Conservation (phyloP, 2,888 invertebrate species). For the Acanthoscelides obtectus region DNA sequence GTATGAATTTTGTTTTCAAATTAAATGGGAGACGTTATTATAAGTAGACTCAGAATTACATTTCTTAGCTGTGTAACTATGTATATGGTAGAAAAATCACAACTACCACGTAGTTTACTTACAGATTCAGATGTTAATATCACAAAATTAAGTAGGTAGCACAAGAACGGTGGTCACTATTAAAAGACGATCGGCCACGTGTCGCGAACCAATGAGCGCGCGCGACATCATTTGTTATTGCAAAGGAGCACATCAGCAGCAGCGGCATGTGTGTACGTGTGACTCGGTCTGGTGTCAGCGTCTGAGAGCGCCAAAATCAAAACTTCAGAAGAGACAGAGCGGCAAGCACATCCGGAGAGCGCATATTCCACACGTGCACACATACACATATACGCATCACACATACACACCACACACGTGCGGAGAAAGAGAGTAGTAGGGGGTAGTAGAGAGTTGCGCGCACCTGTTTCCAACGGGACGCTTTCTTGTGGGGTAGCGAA, state of each 20-base stretch:
- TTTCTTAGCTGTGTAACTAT: neutral
- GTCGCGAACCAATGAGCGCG: constrained; percentile 25
- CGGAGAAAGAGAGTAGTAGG: neutral
- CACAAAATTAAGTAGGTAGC: neutral
- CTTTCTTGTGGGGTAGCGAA: constrained; percentile 43
- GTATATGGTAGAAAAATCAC: neutral
- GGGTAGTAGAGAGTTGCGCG: constrained; percentile 23
- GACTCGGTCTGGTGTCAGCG: constrained; percentile 8
- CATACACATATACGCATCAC: constrained; percentile 28
- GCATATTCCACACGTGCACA: constrained; percentile 25
- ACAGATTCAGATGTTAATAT: neutral
- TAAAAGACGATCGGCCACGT: neutral
- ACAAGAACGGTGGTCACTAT: neutral
- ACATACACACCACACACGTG: constrained; percentile 10
- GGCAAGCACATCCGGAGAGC: constrained; percentile 17
- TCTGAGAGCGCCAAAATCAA: constrained; percentile 23
- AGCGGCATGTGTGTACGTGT: constrained; percentile 19
- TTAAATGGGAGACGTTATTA: too few relatives aligned
- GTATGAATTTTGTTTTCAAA: too few relatives aligned
- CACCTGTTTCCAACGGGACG: constrained; percentile 35
- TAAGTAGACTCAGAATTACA: too few relatives aligned
- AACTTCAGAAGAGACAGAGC: constrained; percentile 17
- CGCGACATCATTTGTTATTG: constrained; percentile 31
- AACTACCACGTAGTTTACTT: neutral
- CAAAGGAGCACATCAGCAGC: constrained; percentile 31